phyloP scores from a whole-genome alignment of 2,888 invertebrate genomes.

The Dysmachus trigonus region DNA sequence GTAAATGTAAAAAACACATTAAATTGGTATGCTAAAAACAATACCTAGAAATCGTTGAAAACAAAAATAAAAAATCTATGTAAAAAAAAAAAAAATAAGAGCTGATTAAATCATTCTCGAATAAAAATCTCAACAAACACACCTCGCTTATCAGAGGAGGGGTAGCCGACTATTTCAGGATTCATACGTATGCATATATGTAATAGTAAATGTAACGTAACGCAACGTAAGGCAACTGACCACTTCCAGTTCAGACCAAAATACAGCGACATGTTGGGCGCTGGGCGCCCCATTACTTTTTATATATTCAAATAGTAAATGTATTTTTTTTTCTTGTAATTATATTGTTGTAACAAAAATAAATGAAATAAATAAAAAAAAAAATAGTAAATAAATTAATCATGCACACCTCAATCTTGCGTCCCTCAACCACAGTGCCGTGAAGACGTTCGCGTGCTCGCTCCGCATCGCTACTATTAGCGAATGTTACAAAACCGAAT shows the following conservation, averaged over 20 bases:
- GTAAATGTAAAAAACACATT: conserved; percentile 15
- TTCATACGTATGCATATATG: conserved; percentile 17
- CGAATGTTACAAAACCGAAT: conserved; percentile 99
- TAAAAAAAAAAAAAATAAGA: conserved; percentile 24
- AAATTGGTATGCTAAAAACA: conserved; percentile 2
- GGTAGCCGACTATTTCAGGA: conserved; percentile 18
- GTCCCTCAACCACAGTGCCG: conserved; percentile 99
- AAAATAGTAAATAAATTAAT: conserved; percentile 55
- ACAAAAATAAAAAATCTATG: neutral
- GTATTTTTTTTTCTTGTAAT: neutral
- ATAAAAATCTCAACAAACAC: conserved; percentile 31
- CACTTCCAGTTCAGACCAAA: conserved; percentile 32
- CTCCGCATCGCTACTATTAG: conserved; percentile 99
- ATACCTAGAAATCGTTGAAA: neutral
- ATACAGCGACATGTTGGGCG: conserved; percentile 29
- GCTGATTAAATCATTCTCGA: conserved; percentile 19
- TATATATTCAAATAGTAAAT: conserved; percentile 45
- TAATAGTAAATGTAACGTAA: neutral
- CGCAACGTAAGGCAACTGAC: conserved; percentile 15
- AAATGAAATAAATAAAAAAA: conserved; percentile 41
- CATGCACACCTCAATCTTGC: conserved; percentile 99
- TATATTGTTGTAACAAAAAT: conserved; percentile 30
- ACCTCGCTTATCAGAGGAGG: conserved; percentile 45
- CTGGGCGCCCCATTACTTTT: neutral
- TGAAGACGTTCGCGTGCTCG: conserved; percentile 99